phyloP scores from a whole-genome alignment of 2,113 vertebrate species.

The Eonycteris spelaea region DNA sequence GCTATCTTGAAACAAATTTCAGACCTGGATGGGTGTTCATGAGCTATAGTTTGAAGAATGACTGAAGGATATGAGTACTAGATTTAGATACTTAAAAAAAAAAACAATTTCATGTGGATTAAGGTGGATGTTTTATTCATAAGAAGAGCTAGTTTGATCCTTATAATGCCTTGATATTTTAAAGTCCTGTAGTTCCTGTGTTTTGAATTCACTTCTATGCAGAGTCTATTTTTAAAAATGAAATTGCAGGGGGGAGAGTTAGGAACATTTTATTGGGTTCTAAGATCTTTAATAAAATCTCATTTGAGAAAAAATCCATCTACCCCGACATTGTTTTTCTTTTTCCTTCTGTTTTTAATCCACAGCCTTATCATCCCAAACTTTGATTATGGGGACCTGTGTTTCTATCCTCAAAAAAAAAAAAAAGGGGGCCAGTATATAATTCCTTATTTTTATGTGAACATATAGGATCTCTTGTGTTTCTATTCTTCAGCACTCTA shows the following conservation, averaged over 20 bases:
- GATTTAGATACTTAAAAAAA: conserved; percentile 42
- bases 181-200: background rate
- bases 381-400: background rate
- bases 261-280: background rate
- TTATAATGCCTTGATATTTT: conserved; percentile 42
- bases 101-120: conserved; percentile 35
- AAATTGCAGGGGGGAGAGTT: background rate
- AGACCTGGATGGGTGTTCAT: background rate
- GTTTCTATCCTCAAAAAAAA: background rate
- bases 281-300: conserved; percentile 2
- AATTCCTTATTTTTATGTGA: background rate
- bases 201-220: conserved; percentile 19
- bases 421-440: background rate
- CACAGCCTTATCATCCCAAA: background rate
- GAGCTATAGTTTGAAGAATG: conserved; percentile 23
- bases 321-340: background rate
- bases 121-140: conserved; percentile 62
- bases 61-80: conserved; percentile 22
- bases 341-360: background rate
- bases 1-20: background rate
- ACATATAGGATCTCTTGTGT: background rate
- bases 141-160: conserved; percentile 33
- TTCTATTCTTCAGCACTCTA: background rate
- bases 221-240: conserved; percentile 11
- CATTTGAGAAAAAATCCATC: background rate